A percentile compares a stretch with the other conserved stretches of the same genome.
These are phyloP conservation scores for Drosophila fulvimacula DNA, from an alignment of 2,888 invertebrate species.

Conservation along the genomic window DNA sequence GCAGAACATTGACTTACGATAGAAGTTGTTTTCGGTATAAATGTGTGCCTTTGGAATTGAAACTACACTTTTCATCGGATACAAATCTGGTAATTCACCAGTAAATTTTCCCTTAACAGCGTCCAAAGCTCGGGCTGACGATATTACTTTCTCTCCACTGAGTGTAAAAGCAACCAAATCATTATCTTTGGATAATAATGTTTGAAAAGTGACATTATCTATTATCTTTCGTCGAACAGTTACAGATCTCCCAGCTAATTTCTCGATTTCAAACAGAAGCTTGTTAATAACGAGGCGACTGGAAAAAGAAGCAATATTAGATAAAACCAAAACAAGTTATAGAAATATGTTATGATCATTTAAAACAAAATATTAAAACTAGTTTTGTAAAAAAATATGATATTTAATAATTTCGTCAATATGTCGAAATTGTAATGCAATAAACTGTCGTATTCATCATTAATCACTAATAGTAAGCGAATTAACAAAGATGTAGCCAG, in stretches of 20 bases:
- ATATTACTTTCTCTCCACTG: conserved; percentile 88
- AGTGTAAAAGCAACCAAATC: conserved; percentile 88
- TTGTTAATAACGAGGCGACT: conserved; percentile 89
- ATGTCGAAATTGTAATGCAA: too few relatives aligned
- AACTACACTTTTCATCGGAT: conserved; percentile 90
- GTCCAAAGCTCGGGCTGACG: conserved; percentile 87
- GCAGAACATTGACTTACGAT: conserved; percentile 87
- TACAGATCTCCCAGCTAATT: conserved; percentile 86
- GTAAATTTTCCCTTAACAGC: conserved; percentile 86
- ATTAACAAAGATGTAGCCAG: too few relatives aligned
- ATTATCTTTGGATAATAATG: conserved; percentile 87
- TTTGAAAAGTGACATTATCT: conserved; percentile 87
- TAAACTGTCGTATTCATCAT: too few relatives aligned
- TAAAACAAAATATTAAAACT: not conserved
- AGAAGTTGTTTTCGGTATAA: conserved; percentile 87
- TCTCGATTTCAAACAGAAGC: conserved; percentile 89
- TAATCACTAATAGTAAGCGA: too few relatives aligned
- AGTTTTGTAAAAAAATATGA: too few relatives aligned
- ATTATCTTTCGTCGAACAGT: conserved; percentile 87
- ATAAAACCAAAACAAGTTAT: too few relatives aligned
- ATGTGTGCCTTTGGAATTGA: conserved; percentile 86
- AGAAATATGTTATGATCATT: not conserved
- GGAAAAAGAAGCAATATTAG: conserved; percentile 74
- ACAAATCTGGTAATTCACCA: conserved; percentile 88
- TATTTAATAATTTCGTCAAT: too few relatives aligned